Conservation (phyloP, 2,113 vertebrate genomes). For the Desmodus rotundus region DNA sequence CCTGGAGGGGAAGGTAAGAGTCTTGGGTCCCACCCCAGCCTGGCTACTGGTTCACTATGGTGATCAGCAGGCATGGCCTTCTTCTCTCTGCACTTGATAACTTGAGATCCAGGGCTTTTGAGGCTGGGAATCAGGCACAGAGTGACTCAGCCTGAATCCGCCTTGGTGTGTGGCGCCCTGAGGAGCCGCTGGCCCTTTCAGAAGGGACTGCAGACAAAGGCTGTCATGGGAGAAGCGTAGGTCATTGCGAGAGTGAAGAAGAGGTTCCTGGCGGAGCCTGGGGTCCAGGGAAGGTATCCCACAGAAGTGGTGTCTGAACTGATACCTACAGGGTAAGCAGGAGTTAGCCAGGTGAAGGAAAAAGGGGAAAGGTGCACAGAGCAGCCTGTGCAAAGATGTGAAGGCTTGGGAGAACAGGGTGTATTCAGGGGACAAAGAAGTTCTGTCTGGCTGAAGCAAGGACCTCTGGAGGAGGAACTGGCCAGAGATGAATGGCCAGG, state of each 20-base stretch:
- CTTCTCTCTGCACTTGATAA: background rate
- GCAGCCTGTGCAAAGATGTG: background rate
- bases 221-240: background rate
- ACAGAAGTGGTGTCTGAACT: background rate
- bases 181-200: background rate
- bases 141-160: background rate
- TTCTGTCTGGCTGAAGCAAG: background rate
- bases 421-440: background rate
- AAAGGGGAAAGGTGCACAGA: background rate
- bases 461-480: background rate
- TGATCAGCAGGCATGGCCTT: background rate
- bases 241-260: background rate
- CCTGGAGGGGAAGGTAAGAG: constrained; percentile 58
- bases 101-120: background rate
- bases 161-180: background rate
- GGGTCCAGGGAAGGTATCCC: background rate
- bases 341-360: background rate
- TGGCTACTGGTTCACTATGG: background rate
- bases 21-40: background rate
- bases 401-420: background rate
- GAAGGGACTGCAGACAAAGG: background rate
- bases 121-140: background rate
- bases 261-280: background rate
- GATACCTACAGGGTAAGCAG: background rate
- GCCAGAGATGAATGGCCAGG: background rate